Evolutionary conservation across 2,113 vertebrate species (phyloP), one percentile per base, ranked within the genome.

Genomic region (Aix galericulata): DNA sequence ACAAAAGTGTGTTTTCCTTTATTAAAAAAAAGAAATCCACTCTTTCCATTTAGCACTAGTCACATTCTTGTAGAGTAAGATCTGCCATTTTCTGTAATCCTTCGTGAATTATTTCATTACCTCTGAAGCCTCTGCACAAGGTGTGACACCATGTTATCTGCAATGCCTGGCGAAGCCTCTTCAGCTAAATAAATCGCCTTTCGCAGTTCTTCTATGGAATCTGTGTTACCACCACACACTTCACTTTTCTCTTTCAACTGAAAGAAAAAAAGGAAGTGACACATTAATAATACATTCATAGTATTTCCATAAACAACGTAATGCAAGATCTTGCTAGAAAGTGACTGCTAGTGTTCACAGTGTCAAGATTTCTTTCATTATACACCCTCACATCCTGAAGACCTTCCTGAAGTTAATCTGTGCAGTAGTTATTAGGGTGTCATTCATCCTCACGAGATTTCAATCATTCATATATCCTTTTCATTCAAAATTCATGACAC

Each of bases 41-140:
- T 63, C 2, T 71, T 82, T 36, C 56, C 46, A 67, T 75, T 34
- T 68, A 74, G 59, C 21, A 27, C 4, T 48, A 31, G 13, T 5
- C 48, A 93, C 79, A n/a, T 53, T 55, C 38, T 52, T 82, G 55
- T 38, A 60, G 53, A 75, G 31, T n/a, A 31, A 60, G 7, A 89
- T 50, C 17, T 60, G 32, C 21, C 87, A 31, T 40, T 74, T 81
- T 85, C 86, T 77, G 31, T 82, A 92, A 59, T 38, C 12, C 84
- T 60, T 21, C 38, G 17, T 21, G 29, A 56, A 88, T 78, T 4
- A 16, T 52, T 77, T 78, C 13, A 23, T 97, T 97, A 99, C 99
- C 99, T 99, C 98, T 99, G 98, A 95, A 99, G 98, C 97, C 99
- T 98, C 97, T 99, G 98, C 83, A 99, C 97, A 2, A 99, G 98